Evolutionary conservation across 2,888 invertebrate species (phyloP).

Genomic region (Celastrina argiolus): DNA sequence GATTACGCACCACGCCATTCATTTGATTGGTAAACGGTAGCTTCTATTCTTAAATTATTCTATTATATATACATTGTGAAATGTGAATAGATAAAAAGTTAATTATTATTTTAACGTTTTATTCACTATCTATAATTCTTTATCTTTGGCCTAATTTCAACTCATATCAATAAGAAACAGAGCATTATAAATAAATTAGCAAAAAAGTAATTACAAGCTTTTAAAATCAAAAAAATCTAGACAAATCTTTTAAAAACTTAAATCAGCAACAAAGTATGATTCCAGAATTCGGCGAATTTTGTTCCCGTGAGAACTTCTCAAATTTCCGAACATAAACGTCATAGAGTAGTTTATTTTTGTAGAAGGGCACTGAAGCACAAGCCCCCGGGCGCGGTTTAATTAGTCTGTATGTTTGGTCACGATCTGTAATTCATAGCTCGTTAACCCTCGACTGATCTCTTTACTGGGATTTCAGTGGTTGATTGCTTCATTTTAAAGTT

Average conservation of each 20-base stretch:
- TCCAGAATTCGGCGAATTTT: background rate
- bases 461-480: constrained; percentile 26
- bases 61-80: background rate
- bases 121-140: background rate
- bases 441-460: constrained; percentile 30
- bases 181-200: too few species aligned
- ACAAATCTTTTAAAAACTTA: background rate
- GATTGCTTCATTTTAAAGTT: constrained; percentile 28
- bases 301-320: background rate
- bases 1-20: constrained; percentile 67
- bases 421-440: constrained; percentile 31
- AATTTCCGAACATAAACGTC: background rate
- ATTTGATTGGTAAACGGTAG: constrained; percentile 68
- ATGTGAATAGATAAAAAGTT: too few species aligned
- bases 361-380: constrained; percentile 27
- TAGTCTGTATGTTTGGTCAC: constrained; percentile 32
- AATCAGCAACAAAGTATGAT: background rate
- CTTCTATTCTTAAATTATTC: constrained; percentile 30
- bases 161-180: too few species aligned
- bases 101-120: background rate
- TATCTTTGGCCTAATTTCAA: too few species aligned
- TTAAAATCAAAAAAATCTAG: background rate
- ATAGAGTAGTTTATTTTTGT: background rate
- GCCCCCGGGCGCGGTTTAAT: constrained; percentile 32
- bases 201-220: too few species aligned